Base-by-base conservation (phyloP, 2,888 invertebrate species). In the Nomada hirtipes region DNA sequence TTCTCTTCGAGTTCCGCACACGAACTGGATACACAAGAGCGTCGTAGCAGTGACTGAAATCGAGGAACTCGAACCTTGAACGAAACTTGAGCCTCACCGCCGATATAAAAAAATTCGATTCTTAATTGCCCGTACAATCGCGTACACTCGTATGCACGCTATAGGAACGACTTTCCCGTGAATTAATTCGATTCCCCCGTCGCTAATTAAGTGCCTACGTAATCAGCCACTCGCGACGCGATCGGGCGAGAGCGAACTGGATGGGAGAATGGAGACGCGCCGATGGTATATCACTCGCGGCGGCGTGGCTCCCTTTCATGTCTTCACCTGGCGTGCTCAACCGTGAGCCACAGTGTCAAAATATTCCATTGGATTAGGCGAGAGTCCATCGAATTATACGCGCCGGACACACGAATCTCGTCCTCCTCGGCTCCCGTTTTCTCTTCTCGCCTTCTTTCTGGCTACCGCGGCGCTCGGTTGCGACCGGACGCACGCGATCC, bases 281-380 rank as follows among this genome's bases (percentile, higher is more conserved):
- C 44, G 57, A 36, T 69, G 52, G 60, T 13, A 18, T 18, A 47
- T 67, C 53, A 42, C 29, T 20, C 60, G 70, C 36, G 13, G 44
- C 36, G 52, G 15, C 23, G 26, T 52, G 63, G 61, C 44, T 68
- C 68, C 67, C 75, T 81, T 79, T 86, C 73, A 75, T 82, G 68
- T 65, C 60, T 36, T 36, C 68, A 61, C 11, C 50, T 42, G 55
- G 65, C 50, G 63, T 57, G 71, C 53, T 52, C 60, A 50, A 55
- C 67, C 72, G 65, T 68, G 63, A 73, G 57, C 47, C 70, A n/a
- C 80, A 57, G 75, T 87, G 89, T 90, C 89, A 89, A 89, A 90
- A 89, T 91, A 89, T 90, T 89, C 85, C 87, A 82, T 79, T 80
- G 87, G 88, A 86, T 90, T 88, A 85, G 72, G 42, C 18, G 15